Conservation (phyloP, 2,797 vertebrate genomes). For the Neosalanx taihuensis region DNA sequence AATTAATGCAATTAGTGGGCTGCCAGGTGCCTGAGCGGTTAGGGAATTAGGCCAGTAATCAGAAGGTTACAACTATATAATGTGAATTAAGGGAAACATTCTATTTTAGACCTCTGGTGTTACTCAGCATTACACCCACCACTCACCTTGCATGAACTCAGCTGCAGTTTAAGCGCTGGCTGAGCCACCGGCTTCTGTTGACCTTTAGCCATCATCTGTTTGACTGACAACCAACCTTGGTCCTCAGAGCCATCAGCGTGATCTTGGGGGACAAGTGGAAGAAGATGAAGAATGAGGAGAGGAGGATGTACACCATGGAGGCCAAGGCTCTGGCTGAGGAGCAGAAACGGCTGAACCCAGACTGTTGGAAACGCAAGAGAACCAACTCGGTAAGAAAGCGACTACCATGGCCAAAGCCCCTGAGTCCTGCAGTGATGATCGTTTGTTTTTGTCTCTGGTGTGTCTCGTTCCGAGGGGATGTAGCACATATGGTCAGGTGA, state of each 20-base stretch:
- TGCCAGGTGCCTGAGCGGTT: too few relatives aligned
- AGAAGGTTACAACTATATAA: too few relatives aligned
- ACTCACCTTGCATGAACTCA: background rate
- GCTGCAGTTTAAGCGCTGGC: too few relatives aligned
- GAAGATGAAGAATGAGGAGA: constrained; percentile 98
- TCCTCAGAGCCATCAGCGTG: constrained; percentile 96
- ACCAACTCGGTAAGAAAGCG: constrained; percentile 88
- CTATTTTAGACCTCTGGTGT: too few relatives aligned
- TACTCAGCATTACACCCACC: background rate
- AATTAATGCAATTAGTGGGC: too few relatives aligned
- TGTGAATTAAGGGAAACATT: too few relatives aligned
- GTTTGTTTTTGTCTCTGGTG: background rate
- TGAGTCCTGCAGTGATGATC: background rate
- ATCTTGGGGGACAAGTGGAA: constrained; percentile 99
- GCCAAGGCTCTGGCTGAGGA: constrained; percentile 98
- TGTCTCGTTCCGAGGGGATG: background rate
- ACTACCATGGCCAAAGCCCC: background rate
- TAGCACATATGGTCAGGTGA: too few relatives aligned
- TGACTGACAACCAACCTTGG: constrained; percentile 14
- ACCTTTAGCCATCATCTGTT: too few relatives aligned
- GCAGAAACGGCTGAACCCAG: constrained; percentile 97
- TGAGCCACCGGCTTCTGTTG: too few relatives aligned
- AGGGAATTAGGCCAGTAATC: too few relatives aligned
- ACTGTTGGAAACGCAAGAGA: constrained; percentile 99
- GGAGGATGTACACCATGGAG: constrained; percentile 96